Evolutionary conservation across 2,797 vertebrate species (phyloP), one percentile per base, ranked within the genome.

Genomic region (Ficedula albicollis): DNA sequence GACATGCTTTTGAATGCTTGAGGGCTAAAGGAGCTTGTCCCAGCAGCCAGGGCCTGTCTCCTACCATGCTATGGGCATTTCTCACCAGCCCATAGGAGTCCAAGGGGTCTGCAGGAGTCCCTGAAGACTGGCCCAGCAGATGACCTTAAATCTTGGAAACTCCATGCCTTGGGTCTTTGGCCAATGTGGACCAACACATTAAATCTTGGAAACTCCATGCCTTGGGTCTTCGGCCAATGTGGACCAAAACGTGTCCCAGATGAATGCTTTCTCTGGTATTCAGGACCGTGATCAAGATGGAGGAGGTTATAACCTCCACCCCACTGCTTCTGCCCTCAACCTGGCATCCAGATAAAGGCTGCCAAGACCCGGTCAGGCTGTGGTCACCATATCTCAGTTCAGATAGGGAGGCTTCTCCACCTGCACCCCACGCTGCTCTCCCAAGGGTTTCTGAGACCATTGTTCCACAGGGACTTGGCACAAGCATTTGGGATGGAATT

Each of bases 361-460:
- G 43, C 32, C n/a, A 80, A 55, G 59, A 36, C 27, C 75, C 0
- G 0, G 27, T 10, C 52, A 76, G 44, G 30, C 36, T 66, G 49
- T 79, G 68, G 26, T 11, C 60, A 68, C 34, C 1, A 0, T 49
- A 32, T 46, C 13, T 12, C 20, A 13, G 18, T 46, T 90, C 39
- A 72, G n/a, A 66, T 0, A 66, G 34, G 32, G 39, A 70, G 9
- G 13, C 46, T 68, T 92, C 66, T 59, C 6, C 10, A 20, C 11
- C 11, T 0, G 0, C 23, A 58, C 2, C 5, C 16, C 0, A 0
- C 36, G 34, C 17, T 74, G 41, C 9, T 77, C 29, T 77, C 38
- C 27, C 12, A 58, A 49, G 23, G 14, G 9, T 23, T 80, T 90
- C 48, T 1, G 2, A 85, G 44, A 52, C 19, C 1, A 1, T 9